Base-by-base conservation (phyloP, 1,140 invertebrate genomes). In the Homalodisca vitripennis region DNA sequence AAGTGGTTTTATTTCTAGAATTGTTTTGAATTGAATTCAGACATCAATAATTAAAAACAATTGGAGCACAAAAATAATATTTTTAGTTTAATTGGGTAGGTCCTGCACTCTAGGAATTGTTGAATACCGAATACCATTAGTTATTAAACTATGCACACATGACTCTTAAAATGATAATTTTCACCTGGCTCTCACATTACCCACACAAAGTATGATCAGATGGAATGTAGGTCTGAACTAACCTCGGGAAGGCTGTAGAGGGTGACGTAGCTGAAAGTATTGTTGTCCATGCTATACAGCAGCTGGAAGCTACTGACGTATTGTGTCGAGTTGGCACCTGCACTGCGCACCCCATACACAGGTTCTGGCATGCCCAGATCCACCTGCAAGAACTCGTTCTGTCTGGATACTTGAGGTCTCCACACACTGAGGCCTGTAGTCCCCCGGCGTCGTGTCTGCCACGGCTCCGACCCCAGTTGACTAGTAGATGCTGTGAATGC, bases 291-390 rank as follows among this genome's bases (percentile, higher is more conserved):
- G 29, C 89, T 90, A 74, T 89, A 88, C 65, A 89, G 77, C 3
- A 94, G 79, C 72, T 86, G 83, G 71, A 89, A 93, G 68, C 89
- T 89, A 2, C 90, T 91, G 20, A 94, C 88, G 76, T 86, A 92
- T 0, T 86, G 83, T 78, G 82, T 87, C 2, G 41, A 22, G 14
- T n/a, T 32, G 65, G 73, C 75, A 24, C 92, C 92, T 72, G 87
- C 85, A 67, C 92, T 75, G 27, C 86, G 76, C 10, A 93, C 79
- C 0, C 91, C 92, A 77, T 92, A 93, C 1, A 94, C 78, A 0
- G 87, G 86, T 75, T 87, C 84, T 0, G 82, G 78, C 17, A 77
- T 78, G 0, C 83, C 82, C 3, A 94, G 80, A 74, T 88, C 83
- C 3, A 94, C 81, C 79, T 92, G 84, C 46, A 41, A 17, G 34